Base-by-base conservation (phyloP, 2,888 invertebrate genomes). In the Synanthedon myopaeformis region DNA sequence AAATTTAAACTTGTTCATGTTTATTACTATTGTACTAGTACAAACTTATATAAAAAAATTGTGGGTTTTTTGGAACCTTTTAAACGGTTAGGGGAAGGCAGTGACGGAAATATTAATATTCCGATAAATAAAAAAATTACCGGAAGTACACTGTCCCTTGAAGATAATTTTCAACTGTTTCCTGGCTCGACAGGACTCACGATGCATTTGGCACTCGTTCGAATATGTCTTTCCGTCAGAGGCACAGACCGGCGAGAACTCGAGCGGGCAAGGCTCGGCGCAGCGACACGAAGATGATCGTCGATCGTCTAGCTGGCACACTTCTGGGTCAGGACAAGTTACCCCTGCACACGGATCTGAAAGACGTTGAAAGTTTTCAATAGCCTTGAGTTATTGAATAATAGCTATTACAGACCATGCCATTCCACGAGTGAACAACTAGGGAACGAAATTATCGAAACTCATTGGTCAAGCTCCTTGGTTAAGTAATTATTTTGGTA, bases 331-430 rank as follows among this genome's bases (percentile, higher is more conserved):
- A 10, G 92, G 90, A 78, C 96, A 96, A 64, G 91, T 89, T 56
- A 94, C 90, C 55, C 91, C 92, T 45, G 92, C 90, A 76, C 96
- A 96, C 3, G 96, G 96, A 89, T 96, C 96, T 96, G 88, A 0
- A 55, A 35, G 35, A 35, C 35, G 3, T 35, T 54, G 6, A 14
- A 19, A n/a, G 23, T 51, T 10, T 35, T 3, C 35, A 35, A 35
- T 35, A 35, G 35, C 35, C 8, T 35, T 35, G 35, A 35, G 35
- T 35, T 35, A 35, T 23, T 12, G 14, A 23, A 12, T 14, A 41
- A 49, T 28, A 41, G 8, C 23, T 23, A 23, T 23, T 23, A 4
- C 23, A 23, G 23, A 0, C 23, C 23, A 23, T 23, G 4, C 23
- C 23, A 23, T 23, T 23, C 23, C 4, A 23, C 23, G 23, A 23